These are phyloP conservation scores for Oscheius sp. DNA, from an alignment of 2,888 invertebrate genomes.

Conservation along the genomic window DNA sequence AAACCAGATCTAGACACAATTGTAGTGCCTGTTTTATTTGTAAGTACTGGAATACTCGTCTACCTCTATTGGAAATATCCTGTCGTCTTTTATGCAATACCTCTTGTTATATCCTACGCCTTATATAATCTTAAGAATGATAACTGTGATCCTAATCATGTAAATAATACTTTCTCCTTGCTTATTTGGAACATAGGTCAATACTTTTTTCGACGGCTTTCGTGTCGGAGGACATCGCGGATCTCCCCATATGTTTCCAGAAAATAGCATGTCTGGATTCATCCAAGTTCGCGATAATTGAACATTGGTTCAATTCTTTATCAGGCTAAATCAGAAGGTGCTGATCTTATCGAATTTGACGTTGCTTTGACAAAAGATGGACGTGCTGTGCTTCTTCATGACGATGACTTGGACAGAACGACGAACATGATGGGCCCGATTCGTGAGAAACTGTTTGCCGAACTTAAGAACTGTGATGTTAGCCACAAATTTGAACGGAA, in stretches of 20 bases:
- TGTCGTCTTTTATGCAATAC: constrained; percentile 3
- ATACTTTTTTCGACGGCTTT: constrained; percentile 63
- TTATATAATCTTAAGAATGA: constrained; percentile 1
- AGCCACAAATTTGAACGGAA: constrained; percentile 42
- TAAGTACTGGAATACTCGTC: not conserved
- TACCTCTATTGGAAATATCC: constrained; percentile 15
- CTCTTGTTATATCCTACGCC: not conserved
- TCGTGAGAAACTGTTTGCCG: constrained; percentile 50
- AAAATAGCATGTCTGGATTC: constrained; percentile 67
- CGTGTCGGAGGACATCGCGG: constrained; percentile 68
- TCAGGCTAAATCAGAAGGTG: constrained; percentile 80
- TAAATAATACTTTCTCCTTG: not conserved
- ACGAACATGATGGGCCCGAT: constrained; percentile 62
- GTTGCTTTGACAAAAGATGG: constrained; percentile 81
- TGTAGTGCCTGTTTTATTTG: constrained; percentile 9
- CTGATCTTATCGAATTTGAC: constrained; percentile 82
- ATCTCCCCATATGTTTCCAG: constrained; percentile 62
- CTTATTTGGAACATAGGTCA: constrained; percentile 44
- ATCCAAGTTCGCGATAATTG: constrained; percentile 43
- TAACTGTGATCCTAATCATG: constrained; percentile 20
- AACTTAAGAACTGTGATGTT: constrained; percentile 57
- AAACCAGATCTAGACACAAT: constrained; percentile 21
- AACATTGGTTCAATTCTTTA: not conserved
- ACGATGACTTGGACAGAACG: constrained; percentile 77
- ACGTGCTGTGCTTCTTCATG: constrained; percentile 82